Percentiles rank a stretch among this genome's conserved stretches.
phyloP scores from a whole-genome alignment of 2,113 vertebrate species.

The Sarotherodon lohbergeri region DNA sequence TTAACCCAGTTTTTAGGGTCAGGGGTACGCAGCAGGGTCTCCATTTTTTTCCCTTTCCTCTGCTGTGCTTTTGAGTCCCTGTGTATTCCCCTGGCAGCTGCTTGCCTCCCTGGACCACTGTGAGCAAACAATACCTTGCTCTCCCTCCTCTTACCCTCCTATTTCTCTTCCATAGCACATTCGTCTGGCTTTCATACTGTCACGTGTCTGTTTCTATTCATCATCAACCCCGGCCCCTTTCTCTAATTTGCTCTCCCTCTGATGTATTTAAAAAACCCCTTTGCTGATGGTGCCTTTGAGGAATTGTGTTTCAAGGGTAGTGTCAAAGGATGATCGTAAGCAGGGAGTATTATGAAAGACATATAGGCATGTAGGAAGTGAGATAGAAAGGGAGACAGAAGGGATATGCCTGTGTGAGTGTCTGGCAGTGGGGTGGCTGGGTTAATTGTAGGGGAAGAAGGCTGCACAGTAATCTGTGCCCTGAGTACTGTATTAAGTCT shows the following conservation, averaged over 20 bases:
- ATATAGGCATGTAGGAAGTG: not conserved
- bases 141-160: not conserved
- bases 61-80: not conserved
- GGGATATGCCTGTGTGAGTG: not conserved
- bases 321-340: slow-evolving; percentile 8
- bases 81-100: slow-evolving; percentile 24
- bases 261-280: not conserved
- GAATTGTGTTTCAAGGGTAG: slow-evolving; percentile 13
- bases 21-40: slow-evolving; percentile 8
- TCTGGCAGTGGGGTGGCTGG: not conserved
- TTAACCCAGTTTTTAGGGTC: slow-evolving; percentile 63
- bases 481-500: slow-evolving; percentile 6
- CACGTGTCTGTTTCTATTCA: slow-evolving; percentile 19
- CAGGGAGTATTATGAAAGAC: not conserved
- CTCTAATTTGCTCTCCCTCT: slow-evolving; percentile 9
- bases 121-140: slow-evolving; percentile 26
- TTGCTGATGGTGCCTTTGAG: slow-evolving; percentile 8
- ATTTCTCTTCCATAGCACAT: not conserved
- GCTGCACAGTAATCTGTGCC: slow-evolving; percentile 2
- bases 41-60: not conserved
- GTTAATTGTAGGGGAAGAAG: slow-evolving; percentile 11
- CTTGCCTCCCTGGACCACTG: not conserved
- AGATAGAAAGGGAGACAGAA: not conserved
- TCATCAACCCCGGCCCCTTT: slow-evolving; percentile 14
- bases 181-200: slow-evolving; percentile 17